Evolutionary conservation across 1,140 invertebrate genomes (phyloP), one percentile per base, ranked within the genome.

Genomic region (Bombus breviceps): DNA sequence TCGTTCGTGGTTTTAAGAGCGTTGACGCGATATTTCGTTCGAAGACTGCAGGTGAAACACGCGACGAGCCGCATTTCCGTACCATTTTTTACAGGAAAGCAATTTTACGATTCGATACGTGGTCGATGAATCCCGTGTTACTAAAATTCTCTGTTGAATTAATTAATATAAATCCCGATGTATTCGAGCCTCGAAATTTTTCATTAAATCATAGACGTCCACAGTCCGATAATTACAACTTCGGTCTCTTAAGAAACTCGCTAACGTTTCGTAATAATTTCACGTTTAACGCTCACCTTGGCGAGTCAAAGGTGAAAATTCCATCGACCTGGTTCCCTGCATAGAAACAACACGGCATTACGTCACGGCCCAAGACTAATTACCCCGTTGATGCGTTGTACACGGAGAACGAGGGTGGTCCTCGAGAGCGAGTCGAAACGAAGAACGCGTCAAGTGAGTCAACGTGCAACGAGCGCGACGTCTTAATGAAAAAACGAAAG

Each of bases 401-500:
- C 43, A 8, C 47, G 47, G 18, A 53, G 47, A 82, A 41, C n/a
- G 75, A 25, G n/a, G 64, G 74, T 53, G 64, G 41, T 77, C 79
- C 72, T n/a, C 32, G 43, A 47, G 0, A 62, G 28, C n/a, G 66
- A 59, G 34, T 59, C n/a, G 59, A 41, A 34, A 34, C 22, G 3
- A 41, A 39, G 73, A 77, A 68, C 28, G 37, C 34, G 79, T 13
- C 15, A 22, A 2, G 22, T 3, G 81, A 83, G 59, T 76, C 12
- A 47, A 22, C 64, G 37, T 5, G 68, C 41, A 66, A 80, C 43
- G 15, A 74, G 57, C 64, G 75, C 18, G 64, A 83, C 47, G 76
- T 83, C 72, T 87, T 81, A 85, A 90, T 87, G 81, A 43, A 85
- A 90, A 84, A 82, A 71, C 18, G 62, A 83, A 43, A 39, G 76